These are phyloP conservation scores for Bubo bubo DNA, from an alignment of 2,113 vertebrate species.

Conservation along the genomic window DNA sequence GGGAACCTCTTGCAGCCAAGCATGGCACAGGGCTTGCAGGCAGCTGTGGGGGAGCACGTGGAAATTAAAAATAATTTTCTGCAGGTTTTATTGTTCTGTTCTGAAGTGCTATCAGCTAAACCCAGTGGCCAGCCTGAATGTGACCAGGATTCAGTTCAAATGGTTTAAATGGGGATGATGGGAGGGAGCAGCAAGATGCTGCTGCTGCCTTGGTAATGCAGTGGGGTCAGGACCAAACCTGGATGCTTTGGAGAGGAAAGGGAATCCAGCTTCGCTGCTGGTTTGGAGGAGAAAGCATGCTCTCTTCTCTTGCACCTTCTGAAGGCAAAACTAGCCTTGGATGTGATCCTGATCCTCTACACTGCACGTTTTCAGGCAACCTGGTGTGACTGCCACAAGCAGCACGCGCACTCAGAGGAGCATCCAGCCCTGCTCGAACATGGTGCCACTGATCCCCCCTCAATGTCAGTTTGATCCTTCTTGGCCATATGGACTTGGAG, in stretches of 20 bases:
- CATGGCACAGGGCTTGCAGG: not conserved
- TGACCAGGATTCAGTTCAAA: not conserved
- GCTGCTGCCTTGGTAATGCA: not conserved
- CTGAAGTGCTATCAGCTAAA: not conserved
- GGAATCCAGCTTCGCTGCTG: not conserved
- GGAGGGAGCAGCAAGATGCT: not conserved
- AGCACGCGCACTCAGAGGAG: not conserved
- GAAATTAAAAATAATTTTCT: not conserved
- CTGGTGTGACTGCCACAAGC: fast-evolving
- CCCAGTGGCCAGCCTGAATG: not conserved
- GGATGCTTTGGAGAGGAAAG: not conserved
- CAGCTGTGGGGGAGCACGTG: fast-evolving
- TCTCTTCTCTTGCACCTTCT: not conserved
- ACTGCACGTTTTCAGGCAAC: not conserved
- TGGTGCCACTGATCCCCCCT: not conserved
- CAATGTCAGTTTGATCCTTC: not conserved
- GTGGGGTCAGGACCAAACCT: not conserved
- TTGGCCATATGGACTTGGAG: not conserved
- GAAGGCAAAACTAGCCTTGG: not conserved
- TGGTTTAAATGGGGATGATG: not conserved
- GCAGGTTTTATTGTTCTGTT: not conserved
- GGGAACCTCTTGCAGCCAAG: not conserved
- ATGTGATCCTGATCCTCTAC: not conserved
- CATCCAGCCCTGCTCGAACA: fast-evolving
- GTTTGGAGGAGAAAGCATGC: not conserved